phyloP scores from a whole-genome alignment of 2,888 invertebrate genomes.

The Agrotis exclamationis region DNA sequence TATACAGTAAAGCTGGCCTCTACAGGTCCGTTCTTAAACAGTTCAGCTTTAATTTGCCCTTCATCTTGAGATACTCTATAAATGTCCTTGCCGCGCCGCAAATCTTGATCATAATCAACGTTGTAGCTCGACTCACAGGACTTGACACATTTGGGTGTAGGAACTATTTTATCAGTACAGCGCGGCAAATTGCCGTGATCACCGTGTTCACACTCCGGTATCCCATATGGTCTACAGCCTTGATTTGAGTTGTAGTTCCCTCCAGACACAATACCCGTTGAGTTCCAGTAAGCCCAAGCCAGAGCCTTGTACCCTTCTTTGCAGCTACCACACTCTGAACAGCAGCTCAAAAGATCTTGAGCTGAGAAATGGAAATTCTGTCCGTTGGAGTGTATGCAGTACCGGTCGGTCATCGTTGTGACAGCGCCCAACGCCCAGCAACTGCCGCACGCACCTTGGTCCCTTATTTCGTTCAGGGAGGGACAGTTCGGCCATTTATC shows the following conservation, averaged over 20 bases:
- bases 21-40: slow-evolving; percentile 15
- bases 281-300: slow-evolving; percentile 11
- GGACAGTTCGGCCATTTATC: slow-evolving; percentile 24
- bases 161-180: rapidly evolving
- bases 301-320: rapidly evolving
- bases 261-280: slow-evolving; percentile 2
- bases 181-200: neutral
- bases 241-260: too few relatives aligned
- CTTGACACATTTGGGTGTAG: slow-evolving; percentile 5
- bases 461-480: slow-evolving; percentile 23
- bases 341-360: slow-evolving; percentile 1
- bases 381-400: slow-evolving; percentile 23
- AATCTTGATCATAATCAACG: slow-evolving; percentile 12
- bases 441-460: slow-evolving; percentile 13
- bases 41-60: slow-evolving; percentile 20
- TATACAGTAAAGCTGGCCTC: neutral
- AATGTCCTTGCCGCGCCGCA: neutral
- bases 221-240: slow-evolving; percentile 4
- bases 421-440: slow-evolving; percentile 24
- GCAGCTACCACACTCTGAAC: neutral
- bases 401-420: slow-evolving; percentile 27
- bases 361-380: slow-evolving; percentile 26
- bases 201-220: neutral
- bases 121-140: neutral
- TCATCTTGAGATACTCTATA: neutral